Evolutionary conservation across 2,888 invertebrate genomes (phyloP).

Genomic region (Phengaris arion): DNA sequence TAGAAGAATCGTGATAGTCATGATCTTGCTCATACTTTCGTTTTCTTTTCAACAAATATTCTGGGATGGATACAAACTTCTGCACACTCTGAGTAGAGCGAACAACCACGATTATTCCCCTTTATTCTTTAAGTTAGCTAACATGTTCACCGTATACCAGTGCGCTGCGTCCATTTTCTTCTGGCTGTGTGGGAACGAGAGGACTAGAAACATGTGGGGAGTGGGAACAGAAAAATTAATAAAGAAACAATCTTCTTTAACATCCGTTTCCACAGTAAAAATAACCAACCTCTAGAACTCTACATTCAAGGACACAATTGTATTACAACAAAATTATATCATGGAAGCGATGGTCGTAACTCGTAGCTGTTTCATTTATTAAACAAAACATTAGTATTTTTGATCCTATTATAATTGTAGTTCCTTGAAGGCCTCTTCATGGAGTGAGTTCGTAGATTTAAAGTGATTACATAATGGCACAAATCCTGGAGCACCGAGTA

Average conservation of each 20-base stretch:
- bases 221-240: constrained; percentile 31
- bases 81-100: constrained; percentile 41
- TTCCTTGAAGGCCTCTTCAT: neutral
- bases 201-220: constrained; percentile 60
- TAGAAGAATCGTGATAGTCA: constrained; percentile 52
- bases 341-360: neutral
- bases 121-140: constrained; percentile 38
- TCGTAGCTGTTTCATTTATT: neutral
- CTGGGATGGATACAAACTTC: constrained; percentile 54
- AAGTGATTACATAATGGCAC: constrained; percentile 1
- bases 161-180: constrained; percentile 61
- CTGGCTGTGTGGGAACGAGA: constrained; percentile 66
- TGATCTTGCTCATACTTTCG: constrained; percentile 57
- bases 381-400: neutral
- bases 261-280: neutral
- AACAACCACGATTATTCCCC: constrained; percentile 38
- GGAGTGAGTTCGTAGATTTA: constrained; percentile 1
- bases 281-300: neutral
- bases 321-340: too few relatives aligned
- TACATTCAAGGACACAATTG: too few relatives aligned
- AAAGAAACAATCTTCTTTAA: constrained; percentile 11
- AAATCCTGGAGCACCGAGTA: neutral
- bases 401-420: neutral
- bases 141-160: constrained; percentile 53
- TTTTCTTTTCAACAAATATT: constrained; percentile 64